Evolutionary conservation across 2,888 invertebrate genomes (phyloP).

Genomic region (Ichneumoninae sp.): DNA sequence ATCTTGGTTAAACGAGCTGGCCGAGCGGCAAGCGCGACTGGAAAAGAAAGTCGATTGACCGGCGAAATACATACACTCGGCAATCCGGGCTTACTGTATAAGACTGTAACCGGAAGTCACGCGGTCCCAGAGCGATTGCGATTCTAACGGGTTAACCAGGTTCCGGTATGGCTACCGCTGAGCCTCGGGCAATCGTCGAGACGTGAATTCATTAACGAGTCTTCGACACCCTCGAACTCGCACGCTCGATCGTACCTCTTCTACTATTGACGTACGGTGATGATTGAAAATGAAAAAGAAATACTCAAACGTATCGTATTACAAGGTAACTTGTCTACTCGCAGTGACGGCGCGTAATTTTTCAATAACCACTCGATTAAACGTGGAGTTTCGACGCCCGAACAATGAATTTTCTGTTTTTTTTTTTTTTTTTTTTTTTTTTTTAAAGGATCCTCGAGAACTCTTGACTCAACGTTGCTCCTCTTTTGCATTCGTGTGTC

Average conservation of each 20-base stretch:
- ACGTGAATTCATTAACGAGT: constrained; percentile 39
- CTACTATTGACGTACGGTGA: constrained; percentile 11
- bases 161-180: constrained; percentile 54
- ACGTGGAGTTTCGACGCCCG: neutral
- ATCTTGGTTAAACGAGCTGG: constrained; percentile 19
- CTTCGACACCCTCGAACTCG: neutral
- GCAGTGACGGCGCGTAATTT: too few relatives aligned
- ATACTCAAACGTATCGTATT: neutral
- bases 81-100: constrained; percentile 30
- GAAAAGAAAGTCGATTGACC: constrained; percentile 65
- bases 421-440: neutral
- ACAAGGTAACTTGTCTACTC: too few relatives aligned
- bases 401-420: neutral
- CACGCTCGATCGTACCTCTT: neutral
- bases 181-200: constrained; percentile 24
- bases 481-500: neutral
- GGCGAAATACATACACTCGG: constrained; percentile 26
- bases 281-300: constrained; percentile 1
- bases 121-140: constrained; percentile 59
- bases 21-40: constrained; percentile 34
- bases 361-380: too few relatives aligned
- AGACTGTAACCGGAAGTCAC: constrained; percentile 66
- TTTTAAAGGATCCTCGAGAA: neutral
- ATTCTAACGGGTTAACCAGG: constrained; percentile 63
- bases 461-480: neutral